phyloP scores from a whole-genome alignment of 2,113 vertebrate genomes.

The Morone chrysops region DNA sequence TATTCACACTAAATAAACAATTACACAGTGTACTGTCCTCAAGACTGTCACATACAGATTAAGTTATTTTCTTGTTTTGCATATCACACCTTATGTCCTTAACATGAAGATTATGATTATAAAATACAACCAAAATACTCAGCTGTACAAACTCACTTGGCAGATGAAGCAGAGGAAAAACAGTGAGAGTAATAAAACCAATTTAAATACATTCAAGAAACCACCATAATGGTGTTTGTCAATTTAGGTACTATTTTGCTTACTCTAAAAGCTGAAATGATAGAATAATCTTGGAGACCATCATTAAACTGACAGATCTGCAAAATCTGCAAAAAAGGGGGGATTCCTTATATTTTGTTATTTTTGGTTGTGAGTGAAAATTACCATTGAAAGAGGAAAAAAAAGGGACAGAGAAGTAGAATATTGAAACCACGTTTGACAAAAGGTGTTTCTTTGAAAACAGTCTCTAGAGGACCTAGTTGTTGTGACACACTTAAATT shows the following conservation, averaged over 20 bases:
- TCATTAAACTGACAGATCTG: conserved; percentile 7
- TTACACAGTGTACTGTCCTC: background rate
- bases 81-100: background rate
- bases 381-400: background rate
- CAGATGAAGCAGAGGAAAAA: background rate
- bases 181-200: background rate
- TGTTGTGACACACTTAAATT: conserved; percentile 53
- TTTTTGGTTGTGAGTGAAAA: background rate
- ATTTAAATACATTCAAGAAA: background rate
- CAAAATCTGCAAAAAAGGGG: background rate
- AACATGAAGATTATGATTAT: background rate
- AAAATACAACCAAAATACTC: background rate
- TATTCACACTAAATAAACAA: conserved; percentile 49
- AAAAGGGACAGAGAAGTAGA: background rate
- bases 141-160: background rate
- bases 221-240: too few relatives aligned
- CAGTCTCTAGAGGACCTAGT: conserved; percentile 31
- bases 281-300: background rate
- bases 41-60: background rate
- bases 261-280: background rate
- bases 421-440: background rate
- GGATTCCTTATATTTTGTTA: background rate
- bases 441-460: conserved; percentile 37
- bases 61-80: conserved; percentile 14
- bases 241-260: background rate